A percentile compares a stretch with the other conserved stretches of the same genome.
These are phyloP conservation scores for Enteromius radiatus DNA, from an alignment of 2,797 vertebrate species.

Conservation along the genomic window DNA sequence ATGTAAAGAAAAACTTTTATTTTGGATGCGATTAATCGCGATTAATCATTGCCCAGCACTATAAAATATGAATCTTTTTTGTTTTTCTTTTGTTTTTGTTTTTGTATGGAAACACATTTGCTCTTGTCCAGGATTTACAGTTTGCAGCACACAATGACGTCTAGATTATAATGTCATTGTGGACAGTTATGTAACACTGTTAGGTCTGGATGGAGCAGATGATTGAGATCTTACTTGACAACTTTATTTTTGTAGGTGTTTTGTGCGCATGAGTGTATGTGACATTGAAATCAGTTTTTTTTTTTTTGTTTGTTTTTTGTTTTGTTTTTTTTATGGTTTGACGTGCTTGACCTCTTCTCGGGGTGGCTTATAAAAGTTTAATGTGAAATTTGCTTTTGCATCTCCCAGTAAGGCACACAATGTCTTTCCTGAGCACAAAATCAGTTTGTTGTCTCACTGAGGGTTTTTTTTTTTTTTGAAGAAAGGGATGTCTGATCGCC, in stretches of 20 bases:
- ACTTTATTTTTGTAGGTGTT: slow-evolving; percentile 28
- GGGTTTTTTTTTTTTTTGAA: neutral
- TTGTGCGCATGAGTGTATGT: neutral
- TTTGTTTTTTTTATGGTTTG: neutral
- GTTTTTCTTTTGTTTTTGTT: neutral
- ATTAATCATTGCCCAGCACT: too few species aligned
- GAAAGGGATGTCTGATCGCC: neutral
- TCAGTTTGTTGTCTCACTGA: neutral
- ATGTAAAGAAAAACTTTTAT: too few species aligned
- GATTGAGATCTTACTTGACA: slow-evolving; percentile 21
- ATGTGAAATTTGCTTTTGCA: slow-evolving; percentile 4
- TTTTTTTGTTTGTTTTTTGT: neutral
- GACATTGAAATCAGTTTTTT: neutral
- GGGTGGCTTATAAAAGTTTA: neutral
- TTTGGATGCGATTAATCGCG: too few species aligned
- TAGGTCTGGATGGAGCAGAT: slow-evolving; percentile 8
- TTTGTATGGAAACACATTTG: too few species aligned
- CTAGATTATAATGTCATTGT: neutral
- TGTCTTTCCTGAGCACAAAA: neutral
- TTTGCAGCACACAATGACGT: neutral
- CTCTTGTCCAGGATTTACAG: neutral
- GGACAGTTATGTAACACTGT: slow-evolving; percentile 16
- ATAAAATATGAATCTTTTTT: neutral
- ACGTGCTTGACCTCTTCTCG: neutral
- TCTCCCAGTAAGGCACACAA: neutral